Evolutionary conservation across 2,888 invertebrate species (phyloP).

Genomic region (Catocala fraxini): DNA sequence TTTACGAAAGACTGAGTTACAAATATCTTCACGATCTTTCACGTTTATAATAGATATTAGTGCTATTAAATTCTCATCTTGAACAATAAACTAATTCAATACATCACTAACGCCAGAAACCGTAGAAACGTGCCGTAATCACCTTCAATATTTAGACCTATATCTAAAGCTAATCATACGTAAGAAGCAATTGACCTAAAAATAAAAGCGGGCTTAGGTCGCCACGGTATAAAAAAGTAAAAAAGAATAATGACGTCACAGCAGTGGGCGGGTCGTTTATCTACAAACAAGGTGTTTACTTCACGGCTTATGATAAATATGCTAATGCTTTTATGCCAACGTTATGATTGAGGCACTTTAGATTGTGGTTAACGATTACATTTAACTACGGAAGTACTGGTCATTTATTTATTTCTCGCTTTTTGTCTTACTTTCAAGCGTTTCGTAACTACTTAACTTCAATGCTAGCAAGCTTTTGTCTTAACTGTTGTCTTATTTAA

Average conservation of each 20-base stretch:
- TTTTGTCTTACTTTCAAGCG: too few relatives aligned
- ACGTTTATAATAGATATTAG: too few relatives aligned
- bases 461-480: too few relatives aligned
- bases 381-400: not conserved
- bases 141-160: not conserved
- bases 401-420: not conserved
- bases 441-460: too few relatives aligned
- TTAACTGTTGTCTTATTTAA: too few relatives aligned
- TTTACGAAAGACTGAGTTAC: too few relatives aligned
- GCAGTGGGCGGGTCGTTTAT: not conserved
- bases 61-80: too few relatives aligned
- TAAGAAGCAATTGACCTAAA: slow-evolving; percentile 53
- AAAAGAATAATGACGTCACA: slow-evolving; percentile 31
- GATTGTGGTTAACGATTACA: not conserved
- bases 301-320: slow-evolving; percentile 4
- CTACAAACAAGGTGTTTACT: slow-evolving; percentile 25
- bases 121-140: too few relatives aligned
- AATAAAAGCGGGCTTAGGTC: slow-evolving; percentile 37
- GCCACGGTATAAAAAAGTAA: slow-evolving; percentile 25
- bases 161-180: slow-evolving; percentile 36
- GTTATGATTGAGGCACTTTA: not conserved
- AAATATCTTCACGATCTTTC: too few relatives aligned
- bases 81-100: too few relatives aligned
- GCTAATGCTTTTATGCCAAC: not conserved
- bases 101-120: too few relatives aligned